Evolutionary conservation across 2,797 vertebrate species (phyloP).

Genomic region (Brachymystax lenok): DNA sequence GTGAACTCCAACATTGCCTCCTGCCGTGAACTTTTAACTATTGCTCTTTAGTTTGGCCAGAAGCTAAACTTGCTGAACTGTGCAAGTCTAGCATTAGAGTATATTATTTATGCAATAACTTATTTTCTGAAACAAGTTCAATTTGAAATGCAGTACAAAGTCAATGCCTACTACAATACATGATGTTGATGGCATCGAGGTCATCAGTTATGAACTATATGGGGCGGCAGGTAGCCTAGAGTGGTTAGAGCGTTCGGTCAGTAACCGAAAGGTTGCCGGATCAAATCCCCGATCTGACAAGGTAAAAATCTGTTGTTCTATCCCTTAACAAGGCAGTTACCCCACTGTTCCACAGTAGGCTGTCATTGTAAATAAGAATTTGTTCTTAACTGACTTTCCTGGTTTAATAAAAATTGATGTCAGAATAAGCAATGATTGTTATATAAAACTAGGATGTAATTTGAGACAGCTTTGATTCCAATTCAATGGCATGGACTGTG

Average conservation of each 20-base stretch:
- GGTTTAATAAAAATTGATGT: not conserved
- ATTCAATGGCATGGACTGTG: not conserved
- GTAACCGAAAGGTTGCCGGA: no score
- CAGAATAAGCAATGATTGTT: conserved; percentile 10
- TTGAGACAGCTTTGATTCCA: conserved; percentile 3
- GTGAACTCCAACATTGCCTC: not conserved
- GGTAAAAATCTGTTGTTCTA: no score
- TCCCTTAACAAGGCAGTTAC: no score
- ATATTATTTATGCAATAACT: not conserved
- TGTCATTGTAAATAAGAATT: no score
- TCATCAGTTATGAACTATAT: not conserved
- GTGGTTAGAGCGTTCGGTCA: no score
- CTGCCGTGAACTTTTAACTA: not conserved
- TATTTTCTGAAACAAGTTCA: no score
- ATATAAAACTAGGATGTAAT: conserved; percentile 3
- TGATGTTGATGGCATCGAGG: not conserved
- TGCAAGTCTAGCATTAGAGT: not conserved
- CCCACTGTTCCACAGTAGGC: no score
- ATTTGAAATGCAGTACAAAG: not conserved
- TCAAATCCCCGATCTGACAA: no score
- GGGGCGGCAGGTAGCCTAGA: no score
- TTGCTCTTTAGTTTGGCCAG: not conserved
- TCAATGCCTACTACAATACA: not conserved
- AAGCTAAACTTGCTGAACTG: not conserved
- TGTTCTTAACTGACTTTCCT: no score